Base-by-base conservation (phyloP, 2,113 vertebrate species). In the Synchiropus splendidus region DNA sequence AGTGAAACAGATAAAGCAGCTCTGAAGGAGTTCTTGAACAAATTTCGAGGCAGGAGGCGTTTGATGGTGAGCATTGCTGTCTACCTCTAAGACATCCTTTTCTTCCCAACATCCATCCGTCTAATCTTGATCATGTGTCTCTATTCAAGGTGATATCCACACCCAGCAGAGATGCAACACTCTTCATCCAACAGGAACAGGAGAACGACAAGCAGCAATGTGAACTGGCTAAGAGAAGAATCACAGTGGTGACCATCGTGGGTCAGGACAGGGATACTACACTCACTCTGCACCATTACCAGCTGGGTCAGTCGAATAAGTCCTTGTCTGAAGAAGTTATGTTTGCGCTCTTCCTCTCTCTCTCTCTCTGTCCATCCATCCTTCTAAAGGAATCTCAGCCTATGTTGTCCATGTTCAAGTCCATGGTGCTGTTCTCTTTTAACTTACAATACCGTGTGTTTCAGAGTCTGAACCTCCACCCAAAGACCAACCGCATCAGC, bases 171-270 rank as follows among this genome's bases (percentile, higher is more conserved):
- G 67, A 78, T 1, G 64, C 74, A 5, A 51, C 65, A 0, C 67
- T 82, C 40, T 87, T 77, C 49, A n/a, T 57, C 9, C 84, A 87
- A 54, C 85, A 83, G 61, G 80, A 36, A 31, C 68, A 79, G 18
- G 71, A 77, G 35, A 83, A 71, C 10, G 59, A 82, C 30, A 74
- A 72, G 47, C 54, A 64, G 12, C 64, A 44, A 52, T 88, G 85
- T 41, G 63, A 76, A 16, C 72, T 87, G 1, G 81, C 79, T 1
- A 21, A 75, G 39, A 78, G 86, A 51, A 86, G 80, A 54, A 49
- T 88, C 39, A 81, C 80, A 0, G 52, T 83, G 40, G 73, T 61
- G 6, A 81, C 80, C 14, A 64, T 81, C 6, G 66, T 82, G 43
- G 83, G 82, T 9, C 50, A 71, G 31, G 81, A 75, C 37, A 53